phyloP scores from a whole-genome alignment of 2,113 vertebrate species.

The Tinamus guttatus region DNA sequence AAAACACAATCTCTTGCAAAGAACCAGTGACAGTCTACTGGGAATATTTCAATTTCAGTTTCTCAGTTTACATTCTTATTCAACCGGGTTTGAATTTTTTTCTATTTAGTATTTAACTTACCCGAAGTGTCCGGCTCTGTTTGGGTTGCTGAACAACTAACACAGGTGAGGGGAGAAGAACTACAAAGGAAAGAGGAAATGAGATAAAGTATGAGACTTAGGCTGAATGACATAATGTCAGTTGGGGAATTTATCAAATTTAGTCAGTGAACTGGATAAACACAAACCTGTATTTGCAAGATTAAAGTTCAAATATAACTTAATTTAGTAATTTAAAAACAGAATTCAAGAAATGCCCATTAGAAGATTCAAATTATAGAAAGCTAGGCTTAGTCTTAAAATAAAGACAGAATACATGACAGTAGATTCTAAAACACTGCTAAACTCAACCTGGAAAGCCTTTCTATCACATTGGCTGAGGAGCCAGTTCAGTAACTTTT shows the following conservation, averaged over 20 bases:
- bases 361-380: background rate
- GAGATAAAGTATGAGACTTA: background rate
- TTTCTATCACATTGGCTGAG: background rate
- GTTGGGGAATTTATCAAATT: rapidly evolving
- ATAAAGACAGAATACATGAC: background rate
- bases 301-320: background rate
- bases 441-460: background rate
- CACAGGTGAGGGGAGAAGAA: background rate
- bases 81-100: background rate
- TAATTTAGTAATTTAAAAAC: background rate
- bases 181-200: background rate
- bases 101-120: background rate
- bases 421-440: background rate
- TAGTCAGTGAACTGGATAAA: background rate
- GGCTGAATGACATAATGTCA: background rate
- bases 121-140: background rate
- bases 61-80: background rate
- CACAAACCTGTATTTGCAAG: background rate
- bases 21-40: rapidly evolving
- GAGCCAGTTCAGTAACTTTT: background rate
- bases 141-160: background rate
- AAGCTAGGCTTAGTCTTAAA: background rate
- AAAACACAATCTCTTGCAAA: background rate
- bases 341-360: background rate
- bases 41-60: background rate